These are phyloP conservation scores for Polypedilum vanderplanki DNA, from an alignment of 1,140 invertebrate genomes.

Conservation along the genomic window DNA sequence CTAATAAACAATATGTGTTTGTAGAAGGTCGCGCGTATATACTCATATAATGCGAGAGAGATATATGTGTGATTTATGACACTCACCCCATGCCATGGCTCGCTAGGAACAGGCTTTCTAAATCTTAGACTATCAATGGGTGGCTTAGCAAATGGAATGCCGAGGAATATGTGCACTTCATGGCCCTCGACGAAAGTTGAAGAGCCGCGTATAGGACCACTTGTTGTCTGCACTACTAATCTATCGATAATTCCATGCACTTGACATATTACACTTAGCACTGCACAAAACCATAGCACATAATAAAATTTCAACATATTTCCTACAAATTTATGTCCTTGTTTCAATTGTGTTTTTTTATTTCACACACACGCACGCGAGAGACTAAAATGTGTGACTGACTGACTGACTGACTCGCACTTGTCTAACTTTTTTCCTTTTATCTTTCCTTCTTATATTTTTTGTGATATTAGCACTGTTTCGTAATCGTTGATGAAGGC, in stretches of 20 bases:
- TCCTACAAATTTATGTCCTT: not conserved
- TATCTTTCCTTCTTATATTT: too few species aligned
- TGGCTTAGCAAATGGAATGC: slow-evolving; percentile 91
- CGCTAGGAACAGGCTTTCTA: slow-evolving; percentile 71
- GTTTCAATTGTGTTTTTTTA: too few species aligned
- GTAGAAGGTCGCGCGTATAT: too few species aligned
- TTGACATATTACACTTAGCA: slow-evolving; percentile 30
- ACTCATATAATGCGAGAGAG: too few species aligned
- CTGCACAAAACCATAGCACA: slow-evolving; percentile 4
- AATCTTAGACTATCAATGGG: slow-evolving; percentile 83
- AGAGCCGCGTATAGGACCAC: slow-evolving; percentile 67
- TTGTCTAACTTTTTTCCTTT: too few species aligned
- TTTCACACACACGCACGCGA: too few species aligned
- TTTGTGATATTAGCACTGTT: too few species aligned
- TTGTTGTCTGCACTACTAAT: slow-evolving; percentile 70
- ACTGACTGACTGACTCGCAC: too few species aligned
- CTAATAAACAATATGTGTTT: too few species aligned
- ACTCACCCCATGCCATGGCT: slow-evolving; percentile 71
- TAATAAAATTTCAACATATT: slow-evolving; percentile 23
- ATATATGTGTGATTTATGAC: too few species aligned
- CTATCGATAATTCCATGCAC: slow-evolving; percentile 50
- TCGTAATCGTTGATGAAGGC: too few species aligned
- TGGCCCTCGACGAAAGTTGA: slow-evolving; percentile 67
- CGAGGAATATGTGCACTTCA: slow-evolving; percentile 83
- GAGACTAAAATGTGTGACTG: too few species aligned